Percentiles rank a stretch among this genome's conserved stretches.
phyloP scores from a whole-genome alignment of 2,888 invertebrate species.

The Rhagonycha fulva region DNA sequence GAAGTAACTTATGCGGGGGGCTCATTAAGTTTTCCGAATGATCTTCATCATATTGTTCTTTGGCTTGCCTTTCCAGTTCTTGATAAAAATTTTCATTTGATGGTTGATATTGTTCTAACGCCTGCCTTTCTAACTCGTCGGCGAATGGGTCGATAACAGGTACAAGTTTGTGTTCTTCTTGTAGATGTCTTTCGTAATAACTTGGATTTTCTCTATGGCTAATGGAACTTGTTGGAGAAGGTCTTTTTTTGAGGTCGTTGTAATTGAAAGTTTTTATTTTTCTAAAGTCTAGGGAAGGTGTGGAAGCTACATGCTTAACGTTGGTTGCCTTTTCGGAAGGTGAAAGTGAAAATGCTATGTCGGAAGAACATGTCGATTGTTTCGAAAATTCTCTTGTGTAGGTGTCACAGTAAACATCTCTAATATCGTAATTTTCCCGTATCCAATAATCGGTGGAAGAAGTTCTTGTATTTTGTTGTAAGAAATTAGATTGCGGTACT shows the following conservation, averaged over 20 bases:
- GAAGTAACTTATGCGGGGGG: slow-evolving; percentile 39
- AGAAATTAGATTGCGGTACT: background rate
- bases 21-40: slow-evolving; percentile 43
- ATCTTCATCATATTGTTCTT: slow-evolving; percentile 62
- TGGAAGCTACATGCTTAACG: slow-evolving; percentile 5
- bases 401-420: background rate
- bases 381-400: background rate
- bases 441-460: background rate
- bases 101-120: slow-evolving; percentile 64
- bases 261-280: background rate
- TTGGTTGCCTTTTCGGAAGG: background rate
- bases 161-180: background rate
- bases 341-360: background rate
- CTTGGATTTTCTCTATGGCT: background rate
- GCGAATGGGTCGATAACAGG: slow-evolving; percentile 33
- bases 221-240: background rate
- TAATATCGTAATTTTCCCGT: background rate
- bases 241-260: background rate
- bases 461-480: slow-evolving; percentile 11
- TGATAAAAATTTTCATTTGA: slow-evolving; percentile 60
- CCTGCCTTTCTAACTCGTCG: slow-evolving; percentile 64
- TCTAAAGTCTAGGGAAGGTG: slow-evolving; percentile 14
- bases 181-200: background rate
- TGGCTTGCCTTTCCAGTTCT: slow-evolving; percentile 68
- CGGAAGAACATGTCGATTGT: background rate